A percentile compares a stretch with the other conserved stretches of the same genome.
These are phyloP conservation scores for Pterostichus madidus DNA, from an alignment of 2,888 invertebrate genomes.

Conservation along the genomic window DNA sequence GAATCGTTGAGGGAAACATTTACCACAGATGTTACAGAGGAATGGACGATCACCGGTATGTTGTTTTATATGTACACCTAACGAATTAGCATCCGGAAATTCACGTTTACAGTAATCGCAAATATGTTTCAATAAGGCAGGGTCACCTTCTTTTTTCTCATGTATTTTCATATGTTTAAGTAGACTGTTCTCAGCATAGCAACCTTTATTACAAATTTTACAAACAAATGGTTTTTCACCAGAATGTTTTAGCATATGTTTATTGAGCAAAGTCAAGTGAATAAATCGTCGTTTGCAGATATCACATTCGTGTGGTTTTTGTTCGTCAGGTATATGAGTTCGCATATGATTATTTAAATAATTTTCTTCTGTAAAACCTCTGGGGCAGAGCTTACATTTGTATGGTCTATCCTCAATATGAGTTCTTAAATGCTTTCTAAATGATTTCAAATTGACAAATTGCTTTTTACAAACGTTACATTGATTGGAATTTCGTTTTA, in stretches of 20 bases:
- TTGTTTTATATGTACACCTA: conserved; percentile 77
- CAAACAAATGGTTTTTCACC: conserved; percentile 78
- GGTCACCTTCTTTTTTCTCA: conserved; percentile 77
- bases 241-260: conserved; percentile 77
- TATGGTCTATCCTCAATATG: conserved; percentile 77
- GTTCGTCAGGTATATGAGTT: conserved; percentile 76
- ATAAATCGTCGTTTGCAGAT: conserved; percentile 77
- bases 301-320: conserved; percentile 77
- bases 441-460: conserved; percentile 77
- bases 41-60: conserved; percentile 77
- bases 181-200: conserved; percentile 77
- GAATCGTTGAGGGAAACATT: conserved; percentile 76
- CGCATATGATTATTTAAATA: conserved; percentile 77
- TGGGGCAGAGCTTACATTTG: conserved; percentile 76
- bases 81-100: conserved; percentile 74
- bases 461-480: conserved; percentile 77
- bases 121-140: conserved; percentile 76
- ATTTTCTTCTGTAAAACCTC: conserved; percentile 77
- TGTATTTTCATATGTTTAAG: conserved; percentile 78
- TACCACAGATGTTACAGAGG: conserved; percentile 76
- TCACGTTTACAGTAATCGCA: conserved; percentile 77
- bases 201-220: conserved; percentile 76
- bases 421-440: conserved; percentile 77
- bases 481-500: conserved; percentile 74
- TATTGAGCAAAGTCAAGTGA: conserved; percentile 76